Evolutionary conservation across 2,113 vertebrate genomes (phyloP).

Genomic region (Litocranius walleri): DNA sequence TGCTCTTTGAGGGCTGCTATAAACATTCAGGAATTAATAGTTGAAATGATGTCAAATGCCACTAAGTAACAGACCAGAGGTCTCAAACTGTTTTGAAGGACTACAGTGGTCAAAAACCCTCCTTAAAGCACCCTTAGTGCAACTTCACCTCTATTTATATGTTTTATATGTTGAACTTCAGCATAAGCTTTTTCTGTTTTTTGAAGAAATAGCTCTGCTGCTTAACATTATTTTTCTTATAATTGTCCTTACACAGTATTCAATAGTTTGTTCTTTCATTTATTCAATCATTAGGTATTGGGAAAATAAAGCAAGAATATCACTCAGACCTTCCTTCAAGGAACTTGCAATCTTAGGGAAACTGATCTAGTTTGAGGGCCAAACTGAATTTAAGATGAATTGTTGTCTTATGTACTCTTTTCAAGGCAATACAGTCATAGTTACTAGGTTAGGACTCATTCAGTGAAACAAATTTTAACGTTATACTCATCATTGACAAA

Average conservation of each 20-base stretch:
- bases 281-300: neutral
- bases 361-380: neutral
- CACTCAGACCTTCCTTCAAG: neutral
- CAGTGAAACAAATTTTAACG: neutral
- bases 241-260: neutral
- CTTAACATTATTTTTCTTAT: neutral
- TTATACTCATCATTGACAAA: slow-evolving; percentile 56
- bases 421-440: slow-evolving; percentile 31
- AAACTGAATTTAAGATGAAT: slow-evolving; percentile 54
- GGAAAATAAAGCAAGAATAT: slow-evolving; percentile 44
- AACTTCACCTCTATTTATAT: neutral
- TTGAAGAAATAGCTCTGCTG: neutral
- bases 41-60: neutral
- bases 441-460: slow-evolving; percentile 27
- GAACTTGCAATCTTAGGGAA: neutral
- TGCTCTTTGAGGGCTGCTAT: neutral
- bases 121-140: neutral
- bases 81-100: neutral
- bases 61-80: neutral
- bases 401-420: slow-evolving; percentile 33
- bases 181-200: neutral
- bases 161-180: neutral
- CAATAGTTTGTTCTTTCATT: neutral
- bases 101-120: neutral
- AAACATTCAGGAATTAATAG: neutral